phyloP scores from a whole-genome alignment of 2,113 vertebrate genomes.

The Micronycteris hirsuta region DNA sequence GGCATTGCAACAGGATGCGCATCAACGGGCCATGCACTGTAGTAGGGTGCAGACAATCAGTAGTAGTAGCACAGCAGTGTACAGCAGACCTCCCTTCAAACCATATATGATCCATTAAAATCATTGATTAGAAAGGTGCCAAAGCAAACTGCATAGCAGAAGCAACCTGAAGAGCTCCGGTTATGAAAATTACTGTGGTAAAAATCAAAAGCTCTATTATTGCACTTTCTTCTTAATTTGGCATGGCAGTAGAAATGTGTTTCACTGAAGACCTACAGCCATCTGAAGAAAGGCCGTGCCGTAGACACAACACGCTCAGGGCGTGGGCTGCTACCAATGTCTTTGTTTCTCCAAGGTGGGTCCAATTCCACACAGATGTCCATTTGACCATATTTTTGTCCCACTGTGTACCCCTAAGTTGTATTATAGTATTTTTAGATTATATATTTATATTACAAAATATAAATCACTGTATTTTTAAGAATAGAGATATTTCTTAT shows the following conservation, averaged over 20 bases:
- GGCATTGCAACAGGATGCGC: neutral
- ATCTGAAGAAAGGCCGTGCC: neutral
- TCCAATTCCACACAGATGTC: neutral
- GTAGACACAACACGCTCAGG: neutral
- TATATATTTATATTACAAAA: neutral
- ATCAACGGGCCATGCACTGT: accelerated
- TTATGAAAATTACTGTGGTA: neutral
- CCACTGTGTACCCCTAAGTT: neutral
- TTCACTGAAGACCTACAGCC: neutral
- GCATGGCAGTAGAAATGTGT: neutral
- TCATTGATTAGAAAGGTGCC: neutral
- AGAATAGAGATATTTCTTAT: neutral
- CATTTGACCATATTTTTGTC: neutral
- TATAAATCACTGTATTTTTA: neutral
- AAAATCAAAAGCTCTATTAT: neutral
- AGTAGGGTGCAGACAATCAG: no score
- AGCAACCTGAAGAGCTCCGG: neutral
- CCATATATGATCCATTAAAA: neutral
- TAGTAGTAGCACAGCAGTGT: no score
- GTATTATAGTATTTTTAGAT: neutral
- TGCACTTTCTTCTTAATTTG: neutral
- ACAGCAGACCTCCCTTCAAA: neutral
- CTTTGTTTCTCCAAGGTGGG: neutral
- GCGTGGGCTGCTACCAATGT: neutral
- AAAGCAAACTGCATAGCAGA: neutral